These are phyloP conservation scores for Tubiluchus corallicola DNA, from an alignment of 2,888 invertebrate species.

Conservation along the genomic window DNA sequence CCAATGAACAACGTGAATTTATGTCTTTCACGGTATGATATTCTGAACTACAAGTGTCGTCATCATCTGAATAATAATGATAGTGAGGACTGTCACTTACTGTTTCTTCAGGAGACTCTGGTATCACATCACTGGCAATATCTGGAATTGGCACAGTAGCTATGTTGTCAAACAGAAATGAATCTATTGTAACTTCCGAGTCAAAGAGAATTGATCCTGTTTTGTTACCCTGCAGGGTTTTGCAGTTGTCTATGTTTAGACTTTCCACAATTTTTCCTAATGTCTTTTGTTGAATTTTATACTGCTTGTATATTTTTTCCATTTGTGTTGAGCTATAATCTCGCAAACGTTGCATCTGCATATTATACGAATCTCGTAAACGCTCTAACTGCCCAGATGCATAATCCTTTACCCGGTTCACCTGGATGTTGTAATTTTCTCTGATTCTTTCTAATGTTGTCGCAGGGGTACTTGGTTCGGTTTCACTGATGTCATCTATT, in stretches of 20 bases:
- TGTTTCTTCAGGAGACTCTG: neutral
- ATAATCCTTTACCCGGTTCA: conserved; percentile 75
- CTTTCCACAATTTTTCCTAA: conserved; percentile 82
- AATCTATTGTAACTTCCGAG: neutral
- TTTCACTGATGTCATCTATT: too few species aligned
- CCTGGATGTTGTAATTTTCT: conserved; percentile 70
- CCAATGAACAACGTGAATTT: neutral
- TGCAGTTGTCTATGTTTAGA: conserved; percentile 80
- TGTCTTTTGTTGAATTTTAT: conserved; percentile 87
- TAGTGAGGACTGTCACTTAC: too few species aligned
- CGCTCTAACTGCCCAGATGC: conserved; percentile 75
- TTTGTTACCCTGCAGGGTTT: conserved; percentile 23
- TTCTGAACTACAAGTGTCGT: neutral
- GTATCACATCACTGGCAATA: neutral
- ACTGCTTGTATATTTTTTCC: conserved; percentile 67
- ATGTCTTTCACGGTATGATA: neutral
- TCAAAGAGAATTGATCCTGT: neutral
- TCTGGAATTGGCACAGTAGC: neutral
- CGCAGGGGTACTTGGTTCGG: too few species aligned
- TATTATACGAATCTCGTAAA: conserved; percentile 85
- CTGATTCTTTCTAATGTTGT: conserved; percentile 53
- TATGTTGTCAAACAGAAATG: too few species aligned
- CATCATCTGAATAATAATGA: too few species aligned
- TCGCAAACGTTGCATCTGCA: conserved; percentile 77
- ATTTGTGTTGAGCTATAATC: conserved; percentile 88